Conservation (phyloP, 2,113 vertebrate species). For the Platysternon megacephalum region DNA sequence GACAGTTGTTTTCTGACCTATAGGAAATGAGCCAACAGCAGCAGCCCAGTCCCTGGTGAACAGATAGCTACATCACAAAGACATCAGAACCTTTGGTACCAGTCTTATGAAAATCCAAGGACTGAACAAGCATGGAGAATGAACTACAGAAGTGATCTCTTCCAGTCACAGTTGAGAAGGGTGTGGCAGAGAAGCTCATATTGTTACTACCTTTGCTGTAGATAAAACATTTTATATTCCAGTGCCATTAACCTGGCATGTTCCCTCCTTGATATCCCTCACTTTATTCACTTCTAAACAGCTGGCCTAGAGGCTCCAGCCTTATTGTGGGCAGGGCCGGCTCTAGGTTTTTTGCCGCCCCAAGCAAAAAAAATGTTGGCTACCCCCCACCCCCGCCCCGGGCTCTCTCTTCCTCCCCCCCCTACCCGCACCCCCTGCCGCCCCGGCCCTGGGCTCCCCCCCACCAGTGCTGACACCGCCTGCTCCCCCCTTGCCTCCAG, state of each 20-base stretch:
- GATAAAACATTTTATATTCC: background rate
- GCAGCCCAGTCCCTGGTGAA: background rate
- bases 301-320: background rate
- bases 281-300: background rate
- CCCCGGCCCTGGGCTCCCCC: no score
- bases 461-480: no score
- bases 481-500: no score
- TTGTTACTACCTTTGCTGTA: background rate
- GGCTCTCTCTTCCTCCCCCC: no score
- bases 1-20: background rate
- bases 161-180: accelerated
- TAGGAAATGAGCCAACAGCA: background rate
- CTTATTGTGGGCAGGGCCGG: background rate
- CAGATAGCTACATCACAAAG: background rate
- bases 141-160: background rate
- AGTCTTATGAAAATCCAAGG: background rate
- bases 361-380: no score
- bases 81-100: background rate
- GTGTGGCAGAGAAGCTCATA: background rate
- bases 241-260: background rate
- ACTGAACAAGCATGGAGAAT: accelerated
- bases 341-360: no score
- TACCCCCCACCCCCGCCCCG: no score
- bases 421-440: no score
- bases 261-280: background rate